A percentile compares a stretch with the other conserved stretches of the same genome.
phyloP scores from a whole-genome alignment of 2,113 vertebrate species.

The Illadopsis cleaveri region DNA sequence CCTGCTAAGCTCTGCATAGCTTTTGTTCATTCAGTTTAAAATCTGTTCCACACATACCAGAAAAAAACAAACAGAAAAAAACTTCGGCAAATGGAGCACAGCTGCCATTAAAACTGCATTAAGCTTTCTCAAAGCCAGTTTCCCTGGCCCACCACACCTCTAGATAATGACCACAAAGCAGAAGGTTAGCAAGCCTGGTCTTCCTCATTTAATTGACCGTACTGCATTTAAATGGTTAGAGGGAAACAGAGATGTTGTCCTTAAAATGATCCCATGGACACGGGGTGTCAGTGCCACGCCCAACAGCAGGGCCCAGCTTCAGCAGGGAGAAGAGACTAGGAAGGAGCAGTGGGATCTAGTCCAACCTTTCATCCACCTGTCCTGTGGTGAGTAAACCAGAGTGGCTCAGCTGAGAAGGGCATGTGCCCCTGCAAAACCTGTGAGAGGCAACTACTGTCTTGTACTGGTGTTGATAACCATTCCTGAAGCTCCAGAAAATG shows the following conservation, averaged over 20 bases:
- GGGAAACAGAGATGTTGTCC: background rate
- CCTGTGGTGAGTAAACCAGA: background rate
- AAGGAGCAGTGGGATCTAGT: background rate
- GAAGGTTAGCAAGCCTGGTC: background rate
- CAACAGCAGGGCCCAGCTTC: background rate
- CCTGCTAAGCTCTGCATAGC: background rate
- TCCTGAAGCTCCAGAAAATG: background rate
- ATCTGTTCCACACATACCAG: background rate
- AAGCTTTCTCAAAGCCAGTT: slow-evolving; percentile 7
- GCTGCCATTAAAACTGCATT: background rate
- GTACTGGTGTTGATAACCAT: background rate
- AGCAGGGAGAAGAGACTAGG: background rate
- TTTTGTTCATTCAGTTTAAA: slow-evolving; percentile 29
- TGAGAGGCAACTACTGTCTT: background rate
- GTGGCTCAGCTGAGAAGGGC: background rate
- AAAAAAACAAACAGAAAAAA: background rate
- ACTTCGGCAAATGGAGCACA: background rate
- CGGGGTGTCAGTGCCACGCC: rapidly evolving
- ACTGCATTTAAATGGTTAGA: background rate
- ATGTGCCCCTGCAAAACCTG: background rate
- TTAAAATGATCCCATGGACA: background rate
- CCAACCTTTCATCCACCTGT: background rate
- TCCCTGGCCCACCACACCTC: background rate
- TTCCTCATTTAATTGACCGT: background rate
- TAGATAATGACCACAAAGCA: background rate